Base-by-base conservation (phyloP, 1,140 invertebrate species). In the Octopus sinensis region DNA sequence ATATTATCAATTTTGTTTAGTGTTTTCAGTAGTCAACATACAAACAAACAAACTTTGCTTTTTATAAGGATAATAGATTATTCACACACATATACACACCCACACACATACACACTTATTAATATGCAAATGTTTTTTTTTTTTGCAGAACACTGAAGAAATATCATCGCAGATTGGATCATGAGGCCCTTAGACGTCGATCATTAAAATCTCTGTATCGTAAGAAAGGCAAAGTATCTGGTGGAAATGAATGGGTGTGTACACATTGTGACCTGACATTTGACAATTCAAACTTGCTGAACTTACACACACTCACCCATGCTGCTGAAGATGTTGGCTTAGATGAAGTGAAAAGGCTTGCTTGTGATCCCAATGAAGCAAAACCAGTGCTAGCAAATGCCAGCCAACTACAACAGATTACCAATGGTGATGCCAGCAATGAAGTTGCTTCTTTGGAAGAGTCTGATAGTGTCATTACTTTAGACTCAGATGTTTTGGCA, bases 251-350 rank as follows among this genome's bases (percentile, higher is more conserved):
- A 54, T 93, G 92, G 92, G 91, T 91, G 83, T 94, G 93, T 87
- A 89, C 88, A 4, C 90, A 92, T 80, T 94, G 93, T 86, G 89
- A 91, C 81, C 86, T 93, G 76, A 91, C 91, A 13, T 94, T 94
- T 87, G 90, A 91, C 80, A 93, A 92, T 85, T 84, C 91, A 4
- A 90, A 89, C 17, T 83, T 93, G 5, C 88, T 93, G 0, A 92
- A 93, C 85, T 85, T 94, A 12, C 93, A 94, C 84, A 91, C 91
- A 6, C 85, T 93, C 4, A 87, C 90, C 10, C 93, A 94, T 87
- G 91, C 90, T 30, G 90, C 91, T 6, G 91, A 92, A 81, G 86
- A 90, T 84, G 84, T 88, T 4, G 86, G 86, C 7, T 82, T 87
- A 80, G 88, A 87, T 23, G 87, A 87, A 54, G 84, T 88, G 3